Percentiles rank a stretch among this genome's conserved stretches.
These are phyloP conservation scores for Anastrepha ludens DNA, from an alignment of 1,140 invertebrate species.

Conservation along the genomic window DNA sequence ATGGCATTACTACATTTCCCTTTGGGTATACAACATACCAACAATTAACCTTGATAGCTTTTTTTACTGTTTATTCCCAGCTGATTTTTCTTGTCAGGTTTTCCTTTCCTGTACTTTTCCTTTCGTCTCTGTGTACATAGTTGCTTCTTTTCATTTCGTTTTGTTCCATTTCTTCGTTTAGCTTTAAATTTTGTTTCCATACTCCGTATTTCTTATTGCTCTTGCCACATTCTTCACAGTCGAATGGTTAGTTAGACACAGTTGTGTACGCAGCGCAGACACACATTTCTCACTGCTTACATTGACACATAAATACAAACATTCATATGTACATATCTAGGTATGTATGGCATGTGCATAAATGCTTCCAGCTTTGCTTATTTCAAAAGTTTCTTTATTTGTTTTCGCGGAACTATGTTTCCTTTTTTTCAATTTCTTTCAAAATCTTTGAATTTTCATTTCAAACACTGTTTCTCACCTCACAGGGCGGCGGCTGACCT, in stretches of 20 bases:
- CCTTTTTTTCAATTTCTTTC: neutral
- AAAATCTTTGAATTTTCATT: neutral
- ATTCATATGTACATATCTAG: neutral
- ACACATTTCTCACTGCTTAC: no score
- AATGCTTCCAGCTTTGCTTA: neutral
- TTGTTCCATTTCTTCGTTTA: neutral
- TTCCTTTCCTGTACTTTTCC: neutral
- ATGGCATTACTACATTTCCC: no score
- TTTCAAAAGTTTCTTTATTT: neutral
- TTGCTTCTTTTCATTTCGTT: neutral
- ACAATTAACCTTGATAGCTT: neutral
- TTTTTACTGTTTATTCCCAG: neutral
- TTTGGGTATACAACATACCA: neutral
- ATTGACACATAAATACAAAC: neutral
- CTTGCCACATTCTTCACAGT: constrained; percentile 25
- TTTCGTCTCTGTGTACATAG: neutral
- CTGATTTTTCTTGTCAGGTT: neutral
- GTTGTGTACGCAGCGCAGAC: neutral
- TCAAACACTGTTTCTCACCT: neutral
- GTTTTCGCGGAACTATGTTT: neutral
- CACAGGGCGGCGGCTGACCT: neutral
- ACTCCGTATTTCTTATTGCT: neutral
- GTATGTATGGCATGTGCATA: neutral
- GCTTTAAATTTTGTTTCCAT: no score
- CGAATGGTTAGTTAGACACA: neutral